Evolutionary conservation across 2,113 vertebrate genomes (phyloP).

Genomic region (Datnioides undecimradiatus): DNA sequence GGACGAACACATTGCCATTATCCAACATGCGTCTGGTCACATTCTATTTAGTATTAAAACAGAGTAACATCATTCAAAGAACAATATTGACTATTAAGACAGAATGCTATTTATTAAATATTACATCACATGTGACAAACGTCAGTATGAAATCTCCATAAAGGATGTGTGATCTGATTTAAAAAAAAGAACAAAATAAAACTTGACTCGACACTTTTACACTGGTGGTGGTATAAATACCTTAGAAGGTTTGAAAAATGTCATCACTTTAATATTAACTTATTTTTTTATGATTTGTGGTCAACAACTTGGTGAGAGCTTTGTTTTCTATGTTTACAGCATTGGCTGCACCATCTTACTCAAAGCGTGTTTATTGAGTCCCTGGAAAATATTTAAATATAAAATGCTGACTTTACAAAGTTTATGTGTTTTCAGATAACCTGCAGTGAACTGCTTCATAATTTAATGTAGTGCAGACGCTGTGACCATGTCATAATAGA

Average conservation of each 20-base stretch:
- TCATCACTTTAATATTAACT: not conserved
- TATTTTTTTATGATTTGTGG: not conserved
- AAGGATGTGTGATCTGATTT: not conserved
- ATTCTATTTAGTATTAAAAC: not conserved
- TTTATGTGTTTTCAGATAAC: not conserved
- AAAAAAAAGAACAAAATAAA: not conserved
- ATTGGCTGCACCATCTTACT: not conserved
- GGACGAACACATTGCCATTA: not conserved
- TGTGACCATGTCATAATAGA: not conserved
- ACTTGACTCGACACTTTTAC: not conserved
- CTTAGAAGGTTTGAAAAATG: not conserved
- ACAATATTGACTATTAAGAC: not conserved
- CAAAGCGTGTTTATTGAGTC: not conserved
- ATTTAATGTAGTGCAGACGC: not conserved
- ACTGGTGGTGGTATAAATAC: not conserved
- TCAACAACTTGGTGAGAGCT: not conserved
- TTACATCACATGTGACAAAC: not conserved
- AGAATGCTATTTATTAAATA: conserved; percentile 20
- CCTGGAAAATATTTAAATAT: not conserved
- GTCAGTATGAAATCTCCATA: conserved; percentile 8
- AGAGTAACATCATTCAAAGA: not conserved
- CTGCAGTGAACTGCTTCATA: not conserved
- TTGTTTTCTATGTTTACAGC: not conserved
- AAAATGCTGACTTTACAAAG: not conserved
- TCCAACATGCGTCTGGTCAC: not conserved